These are phyloP conservation scores for Centropristis striata DNA, from an alignment of 2,113 vertebrate species.

Conservation along the genomic window DNA sequence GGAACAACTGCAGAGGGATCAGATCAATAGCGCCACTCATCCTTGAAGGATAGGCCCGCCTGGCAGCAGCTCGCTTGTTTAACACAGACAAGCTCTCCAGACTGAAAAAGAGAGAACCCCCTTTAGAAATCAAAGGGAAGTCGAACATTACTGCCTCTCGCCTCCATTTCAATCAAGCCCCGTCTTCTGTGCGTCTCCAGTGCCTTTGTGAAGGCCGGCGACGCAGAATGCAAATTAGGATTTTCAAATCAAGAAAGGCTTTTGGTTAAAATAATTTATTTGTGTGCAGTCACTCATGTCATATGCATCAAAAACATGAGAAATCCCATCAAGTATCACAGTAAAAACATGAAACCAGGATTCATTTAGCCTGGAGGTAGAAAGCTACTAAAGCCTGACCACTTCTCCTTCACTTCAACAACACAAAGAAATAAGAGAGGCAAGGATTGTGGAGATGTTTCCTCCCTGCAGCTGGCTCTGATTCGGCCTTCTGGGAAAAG, in stretches of 20 bases:
- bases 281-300: constrained; percentile 1
- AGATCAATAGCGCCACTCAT: constrained; percentile 60
- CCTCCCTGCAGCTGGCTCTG: constrained; percentile 15
- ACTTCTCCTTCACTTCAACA: background rate
- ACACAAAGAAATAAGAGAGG: background rate
- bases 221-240: constrained; percentile 24
- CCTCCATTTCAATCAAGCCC: constrained; percentile 49
- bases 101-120: constrained; percentile 46
- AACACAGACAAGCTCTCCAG: constrained; percentile 60
- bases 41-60: constrained; percentile 60
- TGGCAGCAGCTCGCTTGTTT: constrained; percentile 61
- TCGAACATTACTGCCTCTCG: constrained; percentile 43
- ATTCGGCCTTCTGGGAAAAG: constrained; percentile 38
- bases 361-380: background rate
- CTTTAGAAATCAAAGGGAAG: constrained; percentile 61
- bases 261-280: constrained; percentile 17
- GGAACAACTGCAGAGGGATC: constrained; percentile 40
- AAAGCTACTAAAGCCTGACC: background rate
- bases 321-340: background rate
- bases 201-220: background rate
- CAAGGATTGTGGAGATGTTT: background rate
- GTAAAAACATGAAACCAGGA: too few relatives aligned
- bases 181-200: background rate
- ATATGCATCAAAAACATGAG: constrained; percentile 18
- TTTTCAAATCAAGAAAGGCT: constrained; percentile 24